Base-by-base conservation (phyloP, 2,797 vertebrate species). In the Luscinia megarhynchos region DNA sequence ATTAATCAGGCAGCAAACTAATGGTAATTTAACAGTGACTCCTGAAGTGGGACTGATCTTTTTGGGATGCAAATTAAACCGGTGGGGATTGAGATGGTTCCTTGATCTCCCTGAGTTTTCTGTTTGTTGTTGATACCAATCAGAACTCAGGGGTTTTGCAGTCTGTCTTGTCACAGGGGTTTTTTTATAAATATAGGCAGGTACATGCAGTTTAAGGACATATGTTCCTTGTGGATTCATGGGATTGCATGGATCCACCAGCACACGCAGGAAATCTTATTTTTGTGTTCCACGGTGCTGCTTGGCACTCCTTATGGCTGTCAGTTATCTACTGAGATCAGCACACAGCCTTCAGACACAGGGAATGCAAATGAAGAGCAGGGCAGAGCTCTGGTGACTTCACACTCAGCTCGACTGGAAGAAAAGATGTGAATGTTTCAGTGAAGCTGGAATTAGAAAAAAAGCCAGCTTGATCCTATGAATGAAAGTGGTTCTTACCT, bases 401-500 rank as follows among this genome's bases (percentile, higher is more conserved):
- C 76, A 88, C 17, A 74, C 80, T 75, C 23, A 16, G 63, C 55
- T 57, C 2, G 0, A 13, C 1, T 62, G 38, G 51, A n/a, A 88
- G 87, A 90, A 20, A 74, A 80, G 85, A 78, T 19, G 51, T 40
- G 87, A 41, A 23, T 40, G 62, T 89, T 82, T 34, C 67, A 48
- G 67, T 3, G 61, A 15, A 87, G 72, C 61, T 38, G 29, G 78
- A 63, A 80, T 27, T 5, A 19, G 19, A 34, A 24, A 63, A 24
- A 34, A 73, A 43, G 30, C 0, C 51, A 48, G 64, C 50, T 21
- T 32, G 73, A 48, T 75, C 10, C 67, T 54, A 10, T 69, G 72
- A 93, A 73, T 80, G 85, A 67, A 81, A 78, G 41, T 40, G 32
- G 48, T 43, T 62, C 27, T 89, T 83, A 89, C 92, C 89, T 93